Base-by-base conservation (phyloP, 2,888 invertebrate species). In the Pammene aurita region DNA sequence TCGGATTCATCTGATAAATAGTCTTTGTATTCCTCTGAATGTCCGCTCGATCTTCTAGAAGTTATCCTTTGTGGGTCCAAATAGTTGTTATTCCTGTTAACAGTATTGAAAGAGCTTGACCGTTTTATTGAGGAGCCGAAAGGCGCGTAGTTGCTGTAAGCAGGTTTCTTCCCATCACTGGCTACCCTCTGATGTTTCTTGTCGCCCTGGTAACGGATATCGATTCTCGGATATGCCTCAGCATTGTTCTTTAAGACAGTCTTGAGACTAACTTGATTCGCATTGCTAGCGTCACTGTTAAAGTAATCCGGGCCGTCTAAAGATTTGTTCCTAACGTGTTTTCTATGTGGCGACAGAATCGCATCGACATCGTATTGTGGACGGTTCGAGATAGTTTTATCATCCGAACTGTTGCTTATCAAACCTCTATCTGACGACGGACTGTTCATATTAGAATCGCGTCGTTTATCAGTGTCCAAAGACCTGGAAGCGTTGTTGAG, bases 81-180 rank as follows among this genome's bases (percentile, higher is more conserved):
- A 57, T 86, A 87, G 67, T 92, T 92, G 63, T 90, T 90, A 71
- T 90, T 89, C 76, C 87, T 86, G 76, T 91, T 85, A 79, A 94
- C 93, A 1, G 90, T 91, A 71, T 84, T 93, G 79, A 95, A 96
- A 10, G 95, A 95, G 78, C 95, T 95, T 5, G 95, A 96, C 18
- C 96, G 92, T 77, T 94, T 93, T 69, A 96, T 94, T 0, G 94
- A 93, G 1, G 84, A 75, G 0, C 88, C 88, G 60, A 90, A 88
- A 5, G 83, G 83, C 5, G 82, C 75, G 16, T 78, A 80, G 71
- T 77, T 80, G 38, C 81, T 75, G 46, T 77, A 82, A 68, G 78
- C 76, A 35, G 81, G 80, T 71, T 84, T 86, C 11, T 78, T 80
- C 0, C 84, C 81, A 58, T 90, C 91, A 73, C 86, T 88, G 50